Percentiles rank a stretch among this genome's conserved stretches.
Evolutionary conservation across 2,797 vertebrate genomes (phyloP).

Genomic region (Percopsis omiscomaycus): DNA sequence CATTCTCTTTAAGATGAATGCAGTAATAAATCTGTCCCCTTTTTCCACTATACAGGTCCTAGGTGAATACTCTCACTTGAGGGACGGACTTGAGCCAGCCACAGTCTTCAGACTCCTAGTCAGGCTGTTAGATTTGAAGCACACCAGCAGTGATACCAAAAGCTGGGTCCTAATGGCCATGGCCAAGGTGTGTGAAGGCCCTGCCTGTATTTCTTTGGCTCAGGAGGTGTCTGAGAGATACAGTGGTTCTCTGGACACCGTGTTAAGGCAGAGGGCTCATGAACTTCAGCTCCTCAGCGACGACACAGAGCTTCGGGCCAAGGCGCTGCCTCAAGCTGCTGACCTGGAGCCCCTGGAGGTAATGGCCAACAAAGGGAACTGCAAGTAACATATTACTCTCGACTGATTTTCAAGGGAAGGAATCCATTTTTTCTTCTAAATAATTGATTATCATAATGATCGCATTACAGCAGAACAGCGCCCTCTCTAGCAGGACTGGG

Average conservation of each 20-base stretch:
- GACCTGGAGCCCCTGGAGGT: constrained; percentile 83
- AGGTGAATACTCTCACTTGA: constrained; percentile 88
- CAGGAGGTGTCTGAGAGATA: constrained; percentile 78
- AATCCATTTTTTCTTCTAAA: not conserved
- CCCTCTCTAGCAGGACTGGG: not conserved
- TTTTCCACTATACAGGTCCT: constrained; percentile 79
- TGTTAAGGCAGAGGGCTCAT: constrained; percentile 87
- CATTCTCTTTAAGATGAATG: not conserved
- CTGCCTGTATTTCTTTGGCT: constrained; percentile 59
- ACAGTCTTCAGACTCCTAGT: constrained; percentile 79
- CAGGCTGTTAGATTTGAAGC: constrained; percentile 77
- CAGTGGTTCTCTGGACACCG: constrained; percentile 84
- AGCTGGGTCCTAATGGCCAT: constrained; percentile 88
- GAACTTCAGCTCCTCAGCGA: constrained; percentile 86
- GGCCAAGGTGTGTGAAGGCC: constrained; percentile 82
- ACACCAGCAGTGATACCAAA: constrained; percentile 86
- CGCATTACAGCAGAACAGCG: not conserved
- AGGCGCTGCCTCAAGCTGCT: constrained; percentile 75
- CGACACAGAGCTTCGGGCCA: constrained; percentile 77
- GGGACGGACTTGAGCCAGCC: constrained; percentile 72
- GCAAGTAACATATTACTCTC: no score
- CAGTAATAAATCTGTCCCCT: not conserved
- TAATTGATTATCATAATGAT: not conserved
- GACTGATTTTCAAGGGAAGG: no score
- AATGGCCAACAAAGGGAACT: constrained; percentile 13